phyloP scores from a whole-genome alignment of 2,888 invertebrate genomes.

The Diploptera punctata region DNA sequence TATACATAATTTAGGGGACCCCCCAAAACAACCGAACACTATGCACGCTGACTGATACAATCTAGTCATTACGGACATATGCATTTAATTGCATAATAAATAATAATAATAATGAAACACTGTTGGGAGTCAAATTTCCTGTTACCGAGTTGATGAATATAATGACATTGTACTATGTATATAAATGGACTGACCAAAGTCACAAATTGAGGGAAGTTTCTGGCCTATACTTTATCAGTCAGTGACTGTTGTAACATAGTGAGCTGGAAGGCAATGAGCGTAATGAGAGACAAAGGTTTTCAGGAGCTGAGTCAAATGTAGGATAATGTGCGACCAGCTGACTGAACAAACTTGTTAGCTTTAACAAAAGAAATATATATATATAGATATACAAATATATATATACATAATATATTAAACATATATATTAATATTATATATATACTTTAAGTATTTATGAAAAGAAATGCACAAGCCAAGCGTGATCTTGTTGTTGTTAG shows the following conservation, averaged over 20 bases:
- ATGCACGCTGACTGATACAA: constrained; percentile 14
- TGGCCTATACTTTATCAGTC: constrained; percentile 38
- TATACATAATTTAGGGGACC: not conserved
- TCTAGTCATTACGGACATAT: constrained; percentile 24
- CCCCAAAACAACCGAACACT: not conserved
- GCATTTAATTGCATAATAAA: not conserved
- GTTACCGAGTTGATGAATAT: not conserved
- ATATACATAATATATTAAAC: constrained; percentile 16
- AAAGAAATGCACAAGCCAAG: constrained; percentile 5
- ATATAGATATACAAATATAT: constrained; percentile 5
- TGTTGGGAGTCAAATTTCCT: constrained; percentile 30
- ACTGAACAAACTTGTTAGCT: constrained; percentile 26
- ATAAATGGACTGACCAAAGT: not conserved
- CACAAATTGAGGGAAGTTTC: constrained; percentile 26
- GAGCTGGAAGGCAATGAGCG: not conserved
- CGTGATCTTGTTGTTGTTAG: not conserved
- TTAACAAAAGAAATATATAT: constrained; percentile 12
- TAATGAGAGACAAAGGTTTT: not conserved
- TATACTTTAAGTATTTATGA: constrained; percentile 21
- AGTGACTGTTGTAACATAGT: constrained; percentile 6
- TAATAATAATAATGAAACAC: not conserved
- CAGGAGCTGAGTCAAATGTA: not conserved
- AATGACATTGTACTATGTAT: not conserved
- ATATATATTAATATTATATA: constrained; percentile 12
- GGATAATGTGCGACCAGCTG: not conserved